These are phyloP conservation scores for Erpetoichthys calabaricus DNA, from an alignment of 2,797 vertebrate species.

Conservation along the genomic window DNA sequence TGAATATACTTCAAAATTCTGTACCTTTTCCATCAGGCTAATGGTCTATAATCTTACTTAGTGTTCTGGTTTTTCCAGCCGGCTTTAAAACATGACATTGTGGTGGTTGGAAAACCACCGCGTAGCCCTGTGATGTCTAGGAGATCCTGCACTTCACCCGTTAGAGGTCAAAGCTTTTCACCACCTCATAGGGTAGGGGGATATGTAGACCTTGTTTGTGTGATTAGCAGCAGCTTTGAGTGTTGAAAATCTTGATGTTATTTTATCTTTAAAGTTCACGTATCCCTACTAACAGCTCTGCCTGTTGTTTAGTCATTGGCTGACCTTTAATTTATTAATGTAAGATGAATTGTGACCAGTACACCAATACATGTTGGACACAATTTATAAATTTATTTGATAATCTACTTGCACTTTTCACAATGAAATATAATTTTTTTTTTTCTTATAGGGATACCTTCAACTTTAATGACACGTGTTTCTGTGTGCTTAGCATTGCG, in stretches of 20 bases:
- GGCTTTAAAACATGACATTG: constrained; percentile 61
- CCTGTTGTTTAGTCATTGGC: too few relatives aligned
- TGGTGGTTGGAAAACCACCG: constrained; percentile 85
- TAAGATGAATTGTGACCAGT: too few relatives aligned
- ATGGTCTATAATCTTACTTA: constrained; percentile 1
- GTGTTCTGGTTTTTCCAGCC: constrained; percentile 74
- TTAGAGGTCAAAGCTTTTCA: constrained; percentile 61
- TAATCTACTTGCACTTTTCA: too few relatives aligned
- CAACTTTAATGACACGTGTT: constrained; percentile 7
- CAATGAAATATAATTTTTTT: too few relatives aligned
- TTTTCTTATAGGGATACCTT: constrained; percentile 1
- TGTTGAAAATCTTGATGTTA: background rate
- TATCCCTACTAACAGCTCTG: constrained; percentile 2
- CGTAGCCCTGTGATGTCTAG: constrained; percentile 83
- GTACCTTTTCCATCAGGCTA: background rate
- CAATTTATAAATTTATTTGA: background rate
- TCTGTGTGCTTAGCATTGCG: constrained; percentile 6
- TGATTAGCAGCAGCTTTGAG: background rate
- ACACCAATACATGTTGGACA: background rate
- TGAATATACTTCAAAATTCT: background rate
- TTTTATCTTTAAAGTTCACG: constrained; percentile 7
- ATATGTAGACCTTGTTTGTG: background rate
- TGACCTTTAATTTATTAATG: too few relatives aligned
- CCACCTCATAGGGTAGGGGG: constrained; percentile 75
- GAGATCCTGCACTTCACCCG: constrained; percentile 64